phyloP scores from a whole-genome alignment of 2,113 vertebrate species.

The Coregonus clupeaformis region DNA sequence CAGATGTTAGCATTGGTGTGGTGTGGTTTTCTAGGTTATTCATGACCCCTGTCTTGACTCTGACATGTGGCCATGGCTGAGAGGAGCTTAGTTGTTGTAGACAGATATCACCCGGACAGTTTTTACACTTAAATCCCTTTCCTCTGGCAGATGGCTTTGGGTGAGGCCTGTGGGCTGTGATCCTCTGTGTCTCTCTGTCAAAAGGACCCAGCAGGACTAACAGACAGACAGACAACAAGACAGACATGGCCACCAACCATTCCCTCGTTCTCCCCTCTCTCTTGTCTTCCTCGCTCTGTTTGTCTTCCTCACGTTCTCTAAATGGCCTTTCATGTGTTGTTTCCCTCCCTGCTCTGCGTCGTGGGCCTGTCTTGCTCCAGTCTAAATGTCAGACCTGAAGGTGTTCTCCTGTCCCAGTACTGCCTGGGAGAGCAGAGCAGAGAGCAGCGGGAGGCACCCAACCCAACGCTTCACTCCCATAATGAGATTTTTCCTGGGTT shows the following conservation, averaged over 20 bases:
- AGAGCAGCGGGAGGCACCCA: conserved; percentile 51
- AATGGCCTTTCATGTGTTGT: conserved; percentile 44
- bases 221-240: neutral
- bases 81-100: neutral
- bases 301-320: conserved; percentile 18
- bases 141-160: neutral
- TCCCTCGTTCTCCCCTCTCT: conserved; percentile 2
- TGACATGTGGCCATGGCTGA: neutral
- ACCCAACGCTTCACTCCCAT: conserved; percentile 31
- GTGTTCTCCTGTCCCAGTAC: conserved; percentile 44
- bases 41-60: conserved; percentile 1
- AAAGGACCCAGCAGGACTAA: conserved; percentile 1
- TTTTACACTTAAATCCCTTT: neutral
- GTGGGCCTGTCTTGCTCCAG: neutral
- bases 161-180: neutral
- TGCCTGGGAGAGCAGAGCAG: conserved; percentile 32
- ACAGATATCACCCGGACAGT: neutral
- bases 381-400: conserved; percentile 43
- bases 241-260: neutral
- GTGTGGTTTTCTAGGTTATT: conserved; percentile 25
- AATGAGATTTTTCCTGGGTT: conserved; percentile 74
- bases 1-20: conserved; percentile 22
- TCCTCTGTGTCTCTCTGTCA: conserved; percentile 9
- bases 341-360: conserved; percentile 15
- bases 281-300: conserved; percentile 13